A percentile compares a stretch with the other conserved stretches of the same genome.
Evolutionary conservation across 2,888 invertebrate species (phyloP).

Genomic region (Tetranychus piercei): DNA sequence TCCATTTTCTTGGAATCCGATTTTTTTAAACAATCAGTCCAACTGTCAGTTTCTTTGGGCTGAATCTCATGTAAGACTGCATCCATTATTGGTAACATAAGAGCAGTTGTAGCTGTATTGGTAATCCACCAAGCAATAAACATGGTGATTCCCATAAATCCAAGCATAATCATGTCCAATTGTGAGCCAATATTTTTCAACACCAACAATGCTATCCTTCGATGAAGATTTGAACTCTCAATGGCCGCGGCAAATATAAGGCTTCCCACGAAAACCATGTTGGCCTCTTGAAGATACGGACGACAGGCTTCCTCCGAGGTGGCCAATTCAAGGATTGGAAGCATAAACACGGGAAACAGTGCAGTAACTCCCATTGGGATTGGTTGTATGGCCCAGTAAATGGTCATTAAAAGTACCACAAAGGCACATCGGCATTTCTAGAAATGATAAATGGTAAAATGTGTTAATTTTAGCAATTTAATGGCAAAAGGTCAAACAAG

Average conservation of each 20-base stretch:
- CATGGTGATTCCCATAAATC: slow-evolving; percentile 20
- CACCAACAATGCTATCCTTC: slow-evolving; percentile 18
- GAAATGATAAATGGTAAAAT: background rate
- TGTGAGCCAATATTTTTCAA: slow-evolving; percentile 6
- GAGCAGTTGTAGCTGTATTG: slow-evolving; percentile 23
- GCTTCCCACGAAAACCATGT: slow-evolving; percentile 21
- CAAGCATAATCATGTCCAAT: slow-evolving; percentile 11
- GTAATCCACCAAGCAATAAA: slow-evolving; percentile 21
- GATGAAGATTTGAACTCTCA: slow-evolving; percentile 18
- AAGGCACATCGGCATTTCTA: slow-evolving; percentile 29
- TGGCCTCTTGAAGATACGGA: slow-evolving; percentile 20
- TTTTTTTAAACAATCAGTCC: background rate
- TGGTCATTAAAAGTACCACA: slow-evolving; percentile 30
- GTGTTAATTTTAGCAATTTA: too few relatives aligned
- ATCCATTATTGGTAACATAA: slow-evolving; percentile 23
- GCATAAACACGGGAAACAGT: slow-evolving; percentile 24
- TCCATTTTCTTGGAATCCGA: background rate
- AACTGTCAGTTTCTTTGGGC: background rate
- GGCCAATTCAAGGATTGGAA: slow-evolving; percentile 19
- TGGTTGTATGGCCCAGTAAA: slow-evolving; percentile 28
- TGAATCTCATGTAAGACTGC: slow-evolving; percentile 19
- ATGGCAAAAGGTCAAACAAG: too few relatives aligned
- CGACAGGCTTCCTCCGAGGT: slow-evolving; percentile 20
- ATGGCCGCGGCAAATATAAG: slow-evolving; percentile 20
- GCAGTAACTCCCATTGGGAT: slow-evolving; percentile 29